Conservation (phyloP, 2,113 vertebrate genomes). For the Alligator sinensis region DNA sequence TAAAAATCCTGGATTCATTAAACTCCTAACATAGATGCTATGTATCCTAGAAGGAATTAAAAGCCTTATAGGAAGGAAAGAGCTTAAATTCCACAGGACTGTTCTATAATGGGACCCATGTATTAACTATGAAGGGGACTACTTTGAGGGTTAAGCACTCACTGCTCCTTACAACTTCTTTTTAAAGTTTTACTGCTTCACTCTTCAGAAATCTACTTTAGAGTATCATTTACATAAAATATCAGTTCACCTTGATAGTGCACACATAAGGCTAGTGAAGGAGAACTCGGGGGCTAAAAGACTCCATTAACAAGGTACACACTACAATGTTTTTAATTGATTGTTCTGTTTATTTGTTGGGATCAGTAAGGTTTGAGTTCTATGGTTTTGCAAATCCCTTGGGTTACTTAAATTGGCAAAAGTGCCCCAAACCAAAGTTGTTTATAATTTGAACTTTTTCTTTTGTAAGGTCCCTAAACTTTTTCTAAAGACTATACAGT, state of each 20-base stretch:
- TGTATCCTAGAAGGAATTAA: background rate
- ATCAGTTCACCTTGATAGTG: background rate
- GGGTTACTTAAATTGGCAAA: background rate
- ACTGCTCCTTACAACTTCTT: background rate
- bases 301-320: background rate
- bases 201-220: background rate
- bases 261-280: background rate
- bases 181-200: conserved; percentile 6
- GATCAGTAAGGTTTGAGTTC: conserved; percentile 1
- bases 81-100: background rate
- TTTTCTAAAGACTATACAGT: background rate
- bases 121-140: background rate
- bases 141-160: background rate
- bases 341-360: background rate
- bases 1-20: no score
- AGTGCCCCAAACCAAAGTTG: background rate
- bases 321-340: background rate
- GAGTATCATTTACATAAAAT: background rate
- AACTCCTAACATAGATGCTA: background rate
- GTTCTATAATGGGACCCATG: background rate
- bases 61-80: background rate
- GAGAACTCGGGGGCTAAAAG: background rate
- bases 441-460: background rate
- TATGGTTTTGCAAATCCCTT: background rate
- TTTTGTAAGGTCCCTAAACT: background rate